phyloP scores from a whole-genome alignment of 2,797 vertebrate genomes.

The Crocidura indochinensis region DNA sequence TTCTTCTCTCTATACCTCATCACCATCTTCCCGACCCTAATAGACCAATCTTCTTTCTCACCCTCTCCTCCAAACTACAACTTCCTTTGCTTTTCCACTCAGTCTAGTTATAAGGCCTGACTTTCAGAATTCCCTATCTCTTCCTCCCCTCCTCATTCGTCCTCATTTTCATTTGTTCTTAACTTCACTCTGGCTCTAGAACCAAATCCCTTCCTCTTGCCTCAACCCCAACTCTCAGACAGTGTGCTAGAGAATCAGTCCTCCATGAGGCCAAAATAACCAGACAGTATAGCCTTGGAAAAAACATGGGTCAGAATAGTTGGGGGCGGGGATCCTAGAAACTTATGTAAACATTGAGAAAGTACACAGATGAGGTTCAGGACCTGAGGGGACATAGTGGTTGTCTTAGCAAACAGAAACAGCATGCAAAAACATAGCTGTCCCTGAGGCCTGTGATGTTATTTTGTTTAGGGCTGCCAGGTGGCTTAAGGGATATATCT shows the following conservation, averaged over 20 bases:
- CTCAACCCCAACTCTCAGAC: not conserved
- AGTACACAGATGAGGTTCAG: constrained; percentile 55
- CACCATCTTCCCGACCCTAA: not conserved
- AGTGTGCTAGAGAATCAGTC: not conserved
- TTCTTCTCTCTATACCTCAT: too few species aligned
- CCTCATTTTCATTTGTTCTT: not conserved
- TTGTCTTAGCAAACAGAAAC: constrained; percentile 1
- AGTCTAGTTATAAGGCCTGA: constrained; percentile 16
- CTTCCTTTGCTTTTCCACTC: constrained; percentile 8
- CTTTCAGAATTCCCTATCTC: not conserved
- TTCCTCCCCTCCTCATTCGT: not conserved
- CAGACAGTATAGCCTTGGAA: constrained; percentile 19
- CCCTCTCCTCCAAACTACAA: constrained; percentile 13
- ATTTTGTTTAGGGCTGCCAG: constrained; percentile 60
- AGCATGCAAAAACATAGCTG: not conserved
- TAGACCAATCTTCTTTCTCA: not conserved
- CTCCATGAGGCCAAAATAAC: constrained; percentile 12
- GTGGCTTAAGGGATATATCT: constrained; percentile 53
- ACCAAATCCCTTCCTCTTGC: constrained; percentile 12
- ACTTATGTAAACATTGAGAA: constrained; percentile 61
- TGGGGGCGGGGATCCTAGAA: constrained; percentile 13
- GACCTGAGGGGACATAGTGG: not conserved
- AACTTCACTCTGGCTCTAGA: not conserved
- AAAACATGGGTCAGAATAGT: constrained; percentile 64
- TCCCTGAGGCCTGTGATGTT: not conserved